phyloP scores from a whole-genome alignment of 2,888 invertebrate species.

The Scaptomyza tumidula region DNA sequence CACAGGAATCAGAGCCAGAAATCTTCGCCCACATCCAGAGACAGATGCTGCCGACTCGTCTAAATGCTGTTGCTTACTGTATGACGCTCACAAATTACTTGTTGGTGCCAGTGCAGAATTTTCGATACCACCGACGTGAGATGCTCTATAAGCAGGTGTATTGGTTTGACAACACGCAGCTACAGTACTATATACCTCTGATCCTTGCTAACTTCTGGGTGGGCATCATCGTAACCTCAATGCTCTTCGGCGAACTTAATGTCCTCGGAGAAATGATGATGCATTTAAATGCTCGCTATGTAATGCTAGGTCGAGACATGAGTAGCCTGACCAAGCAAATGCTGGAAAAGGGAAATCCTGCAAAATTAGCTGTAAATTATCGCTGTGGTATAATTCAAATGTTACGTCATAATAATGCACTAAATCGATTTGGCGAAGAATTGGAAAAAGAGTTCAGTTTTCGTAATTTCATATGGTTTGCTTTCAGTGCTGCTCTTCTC shows the following conservation, averaged over 20 bases:
- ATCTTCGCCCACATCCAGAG: constrained; percentile 60
- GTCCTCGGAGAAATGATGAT: constrained; percentile 76
- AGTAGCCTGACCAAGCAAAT: constrained; percentile 16
- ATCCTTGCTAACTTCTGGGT: constrained; percentile 64
- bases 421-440: constrained; percentile 69
- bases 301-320: constrained; percentile 65
- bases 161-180: constrained; percentile 66
- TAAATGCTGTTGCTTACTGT: constrained; percentile 68
- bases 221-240: constrained; percentile 64
- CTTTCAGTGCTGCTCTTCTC: constrained; percentile 72
- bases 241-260: constrained; percentile 75
- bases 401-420: constrained; percentile 63
- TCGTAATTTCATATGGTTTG: constrained; percentile 77
- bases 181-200: constrained; percentile 58
- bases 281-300: constrained; percentile 78
- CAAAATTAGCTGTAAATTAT: constrained; percentile 54
- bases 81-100: constrained; percentile 61
- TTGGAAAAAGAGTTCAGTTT: constrained; percentile 74
- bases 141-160: constrained; percentile 74
- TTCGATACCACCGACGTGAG: constrained; percentile 56
- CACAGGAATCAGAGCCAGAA: constrained; percentile 39
- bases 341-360: constrained; percentile 5
- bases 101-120: constrained; percentile 59
- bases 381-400: constrained; percentile 52
- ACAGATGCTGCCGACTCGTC: constrained; percentile 60